Conservation (phyloP, 2,888 invertebrate species). For the Sisyra terminalis region DNA sequence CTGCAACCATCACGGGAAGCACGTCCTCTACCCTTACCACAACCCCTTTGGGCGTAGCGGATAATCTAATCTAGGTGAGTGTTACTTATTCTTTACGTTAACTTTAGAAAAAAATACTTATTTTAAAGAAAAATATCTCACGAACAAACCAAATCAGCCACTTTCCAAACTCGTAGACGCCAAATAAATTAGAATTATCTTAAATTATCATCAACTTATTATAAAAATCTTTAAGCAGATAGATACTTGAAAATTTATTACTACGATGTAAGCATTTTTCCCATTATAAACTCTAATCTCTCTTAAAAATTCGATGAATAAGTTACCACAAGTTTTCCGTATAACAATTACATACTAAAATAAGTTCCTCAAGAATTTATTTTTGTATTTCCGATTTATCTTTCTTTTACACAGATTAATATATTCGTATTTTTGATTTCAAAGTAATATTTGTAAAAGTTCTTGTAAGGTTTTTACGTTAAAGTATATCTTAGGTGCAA, state of each 20-base stretch:
- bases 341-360: too few species aligned
- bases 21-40: constrained; percentile 42
- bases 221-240: neutral
- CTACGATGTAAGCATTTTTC: neutral
- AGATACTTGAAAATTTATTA: neutral
- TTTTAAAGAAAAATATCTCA: neutral
- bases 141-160: neutral
- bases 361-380: too few species aligned
- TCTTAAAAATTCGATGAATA: neutral
- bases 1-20: constrained; percentile 28
- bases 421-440: too few species aligned
- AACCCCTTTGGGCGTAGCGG: constrained; percentile 69
- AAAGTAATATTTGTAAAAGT: too few species aligned
- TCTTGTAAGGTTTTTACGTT: too few species aligned
- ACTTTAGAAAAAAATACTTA: neutral
- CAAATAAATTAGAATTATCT: neutral
- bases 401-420: too few species aligned
- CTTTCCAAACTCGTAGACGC: too few species aligned
- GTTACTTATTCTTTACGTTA: constrained; percentile 12
- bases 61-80: constrained; percentile 48
- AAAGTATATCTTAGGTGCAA: too few species aligned
- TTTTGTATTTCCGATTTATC: too few species aligned
- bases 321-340: too few species aligned
- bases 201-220: neutral
- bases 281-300: neutral